phyloP scores from a whole-genome alignment of 2,797 vertebrate genomes.

The Apogon talboti region DNA sequence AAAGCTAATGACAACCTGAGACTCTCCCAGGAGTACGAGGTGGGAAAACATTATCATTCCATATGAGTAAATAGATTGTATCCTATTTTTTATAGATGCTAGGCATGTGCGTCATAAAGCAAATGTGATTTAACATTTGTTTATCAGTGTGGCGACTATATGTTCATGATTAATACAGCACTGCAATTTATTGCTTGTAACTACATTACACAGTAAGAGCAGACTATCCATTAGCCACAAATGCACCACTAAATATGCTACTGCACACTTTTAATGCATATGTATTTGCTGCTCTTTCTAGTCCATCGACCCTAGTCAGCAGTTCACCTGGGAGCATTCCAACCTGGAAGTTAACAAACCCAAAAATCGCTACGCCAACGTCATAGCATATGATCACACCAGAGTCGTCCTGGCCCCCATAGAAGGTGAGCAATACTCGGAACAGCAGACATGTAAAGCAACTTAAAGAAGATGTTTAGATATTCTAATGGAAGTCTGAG shows the following conservation, averaged over 20 bases:
- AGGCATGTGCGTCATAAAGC: conserved; percentile 53
- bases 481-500: conserved; percentile 29
- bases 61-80: conserved; percentile 32
- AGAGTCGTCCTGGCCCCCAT: conserved; percentile 93
- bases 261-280: conserved; percentile 12
- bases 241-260: conserved; percentile 31
- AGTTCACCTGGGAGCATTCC: conserved; percentile 98
- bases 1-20: conserved; percentile 99
- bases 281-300: conserved; percentile 60
- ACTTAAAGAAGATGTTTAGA: conserved; percentile 22
- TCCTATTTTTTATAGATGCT: conserved; percentile 34
- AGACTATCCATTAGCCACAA: conserved; percentile 56
- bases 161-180: conserved; percentile 73
- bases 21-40: conserved; percentile 99
- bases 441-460: background rate
- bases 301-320: conserved; percentile 97
- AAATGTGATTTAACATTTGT: conserved; percentile 60
- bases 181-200: conserved; percentile 56
- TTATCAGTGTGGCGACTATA: conserved; percentile 40
- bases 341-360: conserved; percentile 99
- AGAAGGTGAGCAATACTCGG: conserved; percentile 85
- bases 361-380: conserved; percentile 97
- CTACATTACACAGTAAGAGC: conserved; percentile 42
- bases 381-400: conserved; percentile 97
- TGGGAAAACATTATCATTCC: conserved; percentile 70